A percentile compares a stretch with the other conserved stretches of the same genome.
Conservation (phyloP, 2,113 vertebrate genomes). For the Balaenoptera acutorostrata region DNA sequence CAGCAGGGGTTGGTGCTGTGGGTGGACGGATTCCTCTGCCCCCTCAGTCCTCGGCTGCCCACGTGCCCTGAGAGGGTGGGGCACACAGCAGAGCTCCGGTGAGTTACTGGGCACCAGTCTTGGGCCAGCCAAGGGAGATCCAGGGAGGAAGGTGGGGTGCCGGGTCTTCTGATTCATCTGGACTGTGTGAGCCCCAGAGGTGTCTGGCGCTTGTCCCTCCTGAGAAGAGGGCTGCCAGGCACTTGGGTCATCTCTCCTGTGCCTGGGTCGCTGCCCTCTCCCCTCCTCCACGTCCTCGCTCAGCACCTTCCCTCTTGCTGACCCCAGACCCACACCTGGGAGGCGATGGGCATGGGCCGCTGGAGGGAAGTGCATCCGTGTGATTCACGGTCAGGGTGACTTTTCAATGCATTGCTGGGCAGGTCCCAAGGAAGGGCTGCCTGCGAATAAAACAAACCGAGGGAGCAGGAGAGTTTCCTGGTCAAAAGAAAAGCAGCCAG, state of each 20-base stretch:
- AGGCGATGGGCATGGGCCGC: no score
- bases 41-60: not conserved
- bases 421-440: not conserved
- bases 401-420: not conserved
- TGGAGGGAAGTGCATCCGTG: no score
- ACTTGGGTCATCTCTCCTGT: no score
- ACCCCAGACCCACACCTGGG: not conserved
- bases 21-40: not conserved
- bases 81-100: not conserved
- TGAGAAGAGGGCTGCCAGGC: no score
- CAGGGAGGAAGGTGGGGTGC: not conserved
- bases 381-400: not conserved
- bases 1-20: not conserved
- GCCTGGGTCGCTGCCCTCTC: not conserved
- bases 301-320: no score
- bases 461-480: no score
- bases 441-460: not conserved
- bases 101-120: no score
- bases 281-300: not conserved
- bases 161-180: not conserved
- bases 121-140: not conserved
- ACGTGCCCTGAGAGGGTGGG: not conserved
- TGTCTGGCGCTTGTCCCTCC: no score
- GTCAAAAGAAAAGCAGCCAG: not conserved
- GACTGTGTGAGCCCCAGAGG: not conserved